Evolutionary conservation across 2,888 invertebrate species (phyloP), one percentile per base, ranked within the genome.

Genomic region (Didymodactylos carnosus): DNA sequence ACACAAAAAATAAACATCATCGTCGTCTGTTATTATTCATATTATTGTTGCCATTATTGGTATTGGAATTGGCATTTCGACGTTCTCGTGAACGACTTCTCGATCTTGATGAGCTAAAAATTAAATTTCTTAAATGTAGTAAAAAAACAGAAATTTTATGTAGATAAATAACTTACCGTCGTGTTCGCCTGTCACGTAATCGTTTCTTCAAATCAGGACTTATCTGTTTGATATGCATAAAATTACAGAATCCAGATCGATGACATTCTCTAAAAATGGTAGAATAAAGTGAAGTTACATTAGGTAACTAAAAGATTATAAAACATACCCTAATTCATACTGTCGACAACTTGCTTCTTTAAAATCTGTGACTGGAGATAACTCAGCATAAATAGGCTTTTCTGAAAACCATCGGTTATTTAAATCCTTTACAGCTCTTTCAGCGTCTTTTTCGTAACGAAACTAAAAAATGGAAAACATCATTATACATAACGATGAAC

Each of bases 331-430:
- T 92, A 95, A 94, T 86, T 98, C 97, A 83, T 98, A 98, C 84
- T 98, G 98, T 49, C 98, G 89, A 82, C 98, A 98, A 82, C 98
- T 97, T 0, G 97, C 97, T 86, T 98, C 98, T 79, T 97, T 88
- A 83, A 99, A 98, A 85, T 98, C 98, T 73, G 98, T 98, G 0
- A 99, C 98, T 0, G 98, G 98, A 25, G 35, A 97, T 72, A 98
- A 85, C 84, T 99, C 98, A 0, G 97, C 94, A 82, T 97, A 95
- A 73, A 98, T 92, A 0, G 98, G 97, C 46, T 95, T 88, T 0
- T 95, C 94, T 70, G 95, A 95, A 84, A 98, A 98, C 97, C 97
- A 98, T 77, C 97, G 89, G 83, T 98, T 95, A 84, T 97, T 98
- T 77, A 98, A 86, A 83, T 95, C 95, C 79, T 90, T 91, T 0